Base-by-base conservation (phyloP, 2,113 vertebrate genomes). In the Fulica atra region DNA sequence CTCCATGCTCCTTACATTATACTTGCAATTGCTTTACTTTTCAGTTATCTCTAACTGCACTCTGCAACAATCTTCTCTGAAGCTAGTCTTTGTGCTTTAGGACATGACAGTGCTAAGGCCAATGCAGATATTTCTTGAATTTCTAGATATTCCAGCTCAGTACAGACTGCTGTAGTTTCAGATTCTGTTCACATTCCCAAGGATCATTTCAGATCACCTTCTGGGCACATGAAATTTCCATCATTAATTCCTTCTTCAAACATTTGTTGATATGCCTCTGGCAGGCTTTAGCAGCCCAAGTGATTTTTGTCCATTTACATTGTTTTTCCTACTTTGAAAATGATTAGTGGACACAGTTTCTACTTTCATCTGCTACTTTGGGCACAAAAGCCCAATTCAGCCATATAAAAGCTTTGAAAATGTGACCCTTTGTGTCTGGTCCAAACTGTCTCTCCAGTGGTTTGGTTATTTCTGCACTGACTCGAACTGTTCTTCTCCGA, bases 401-500 rank as follows among this genome's bases (percentile, higher is more conserved):
- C 16, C 26, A 13, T 36, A 16, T 79, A 86, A 86, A 92, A 74
- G 16, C 73, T 93, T 95, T 92, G 84, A 96, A 97, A 97, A 94
- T 92, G 29, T 95, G 81, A 69, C 56, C 56, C 31, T 81, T 90
- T 93, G 40, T 96, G 72, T 89, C 87, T 96, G 42, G 35, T 96
- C 93, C 92, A 93, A 95, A 46, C 42, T 59, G 66, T 63, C 66
- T 92, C 81, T 97, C 76, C 79, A 74, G 65, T 83, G 93, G 70
- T 92, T 96, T 92, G 86, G 77, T 94, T 93, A 87, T 92, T 97
- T 92, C 81, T 92, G 86, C 64, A 61, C 35, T 80, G 65, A 89
- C 66, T 91, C 77, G 50, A 93, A 42, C 69, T 90, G 50, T 77
- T 96, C 71, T 89, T 94, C 88, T 93, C 81, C 80, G 69, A 72